Conservation (phyloP, 2,113 vertebrate genomes). For the Ranitomeya imitator region DNA sequence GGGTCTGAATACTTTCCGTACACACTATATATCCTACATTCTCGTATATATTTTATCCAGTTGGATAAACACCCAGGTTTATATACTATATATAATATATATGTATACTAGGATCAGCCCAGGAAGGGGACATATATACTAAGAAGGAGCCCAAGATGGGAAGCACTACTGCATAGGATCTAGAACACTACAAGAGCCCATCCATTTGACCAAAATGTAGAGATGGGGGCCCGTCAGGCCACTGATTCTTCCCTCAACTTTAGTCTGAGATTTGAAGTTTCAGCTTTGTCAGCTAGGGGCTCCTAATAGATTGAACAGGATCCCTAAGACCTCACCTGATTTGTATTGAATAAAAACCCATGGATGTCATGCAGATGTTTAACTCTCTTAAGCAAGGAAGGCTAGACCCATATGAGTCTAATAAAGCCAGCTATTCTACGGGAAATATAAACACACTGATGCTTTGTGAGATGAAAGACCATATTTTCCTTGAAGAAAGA, state of each 20-base stretch:
- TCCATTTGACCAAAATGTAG: too few species aligned
- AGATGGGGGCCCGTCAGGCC: too few species aligned
- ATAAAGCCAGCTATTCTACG: not conserved
- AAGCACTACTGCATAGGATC: too few species aligned
- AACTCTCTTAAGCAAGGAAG: not conserved
- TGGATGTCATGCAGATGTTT: not conserved
- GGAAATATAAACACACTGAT: not conserved
- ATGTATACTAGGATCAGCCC: too few species aligned
- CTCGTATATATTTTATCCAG: too few species aligned
- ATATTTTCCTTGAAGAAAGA: constrained; percentile 1
- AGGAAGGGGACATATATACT: too few species aligned
- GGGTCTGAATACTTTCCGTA: too few species aligned
- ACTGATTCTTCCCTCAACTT: not conserved
- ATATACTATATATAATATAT: too few species aligned
- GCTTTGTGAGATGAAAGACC: not conserved
- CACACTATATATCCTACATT: too few species aligned
- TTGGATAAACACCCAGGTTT: too few species aligned
- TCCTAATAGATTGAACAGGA: not conserved
- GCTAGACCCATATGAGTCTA: not conserved
- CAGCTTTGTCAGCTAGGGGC: not conserved
- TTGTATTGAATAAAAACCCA: not conserved
- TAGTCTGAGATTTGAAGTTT: not conserved
- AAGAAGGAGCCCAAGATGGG: too few species aligned
- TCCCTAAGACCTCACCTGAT: not conserved
- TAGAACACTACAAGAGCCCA: too few species aligned